Evolutionary conservation across 2,888 invertebrate species (phyloP).

Genomic region (Hirtodrosophila trivittata): DNA sequence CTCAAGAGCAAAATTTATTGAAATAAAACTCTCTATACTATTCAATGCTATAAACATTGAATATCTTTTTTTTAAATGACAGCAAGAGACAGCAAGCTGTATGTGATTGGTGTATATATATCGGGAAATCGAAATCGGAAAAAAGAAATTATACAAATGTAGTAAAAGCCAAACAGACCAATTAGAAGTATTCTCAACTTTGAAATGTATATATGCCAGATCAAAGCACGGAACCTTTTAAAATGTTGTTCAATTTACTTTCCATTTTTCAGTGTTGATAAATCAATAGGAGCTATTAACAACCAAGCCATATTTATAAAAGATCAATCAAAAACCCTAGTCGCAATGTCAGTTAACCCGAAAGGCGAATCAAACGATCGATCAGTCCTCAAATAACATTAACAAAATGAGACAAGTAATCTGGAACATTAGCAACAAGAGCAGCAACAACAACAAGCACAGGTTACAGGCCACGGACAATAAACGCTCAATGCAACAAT

Average conservation of each 20-base stretch:
- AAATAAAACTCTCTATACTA: too few relatives aligned
- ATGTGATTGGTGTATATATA: too few relatives aligned
- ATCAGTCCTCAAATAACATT: conserved; percentile 28
- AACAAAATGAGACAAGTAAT: conserved; percentile 58
- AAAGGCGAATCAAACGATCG: conserved; percentile 36
- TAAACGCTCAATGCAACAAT: conserved; percentile 34
- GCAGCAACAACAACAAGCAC: conserved; percentile 18
- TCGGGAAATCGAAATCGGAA: too few relatives aligned
- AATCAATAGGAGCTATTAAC: conserved; percentile 7
- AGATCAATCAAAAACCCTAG: conserved; percentile 9
- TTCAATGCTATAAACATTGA: too few relatives aligned
- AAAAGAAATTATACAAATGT: too few relatives aligned
- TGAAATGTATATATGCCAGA: too few relatives aligned
- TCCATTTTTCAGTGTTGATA: conserved; percentile 30
- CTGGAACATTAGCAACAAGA: conserved; percentile 39
- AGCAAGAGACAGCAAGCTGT: too few relatives aligned
- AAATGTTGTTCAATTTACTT: conserved; percentile 1
- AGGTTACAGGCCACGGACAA: conserved; percentile 51
- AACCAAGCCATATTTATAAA: not conserved
- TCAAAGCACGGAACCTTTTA: too few relatives aligned
- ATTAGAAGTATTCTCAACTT: not conserved
- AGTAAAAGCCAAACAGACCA: not conserved
- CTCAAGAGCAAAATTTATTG: too few relatives aligned
- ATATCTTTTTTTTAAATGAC: too few relatives aligned
- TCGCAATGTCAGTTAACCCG: conserved; percentile 54